A percentile compares a stretch with the other conserved stretches of the same genome.
Conservation (phyloP, 2,113 vertebrate genomes). For the Zapornia atra region DNA sequence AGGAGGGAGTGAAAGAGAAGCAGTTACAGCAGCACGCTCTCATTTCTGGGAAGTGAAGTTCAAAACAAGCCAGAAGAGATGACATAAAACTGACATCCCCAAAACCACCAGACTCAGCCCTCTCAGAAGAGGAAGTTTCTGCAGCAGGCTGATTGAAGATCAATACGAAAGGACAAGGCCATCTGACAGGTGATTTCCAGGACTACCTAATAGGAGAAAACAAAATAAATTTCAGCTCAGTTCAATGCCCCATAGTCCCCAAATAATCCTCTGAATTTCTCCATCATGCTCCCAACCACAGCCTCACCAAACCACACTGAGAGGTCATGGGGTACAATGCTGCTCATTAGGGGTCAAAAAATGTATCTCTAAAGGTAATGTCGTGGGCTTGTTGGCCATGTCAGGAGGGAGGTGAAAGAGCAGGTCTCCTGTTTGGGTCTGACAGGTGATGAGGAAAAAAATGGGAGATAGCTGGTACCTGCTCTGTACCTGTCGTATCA, state of each 20-base stretch:
- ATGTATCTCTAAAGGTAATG: neutral
- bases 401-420: neutral
- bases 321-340: neutral
- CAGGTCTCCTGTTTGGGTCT: neutral
- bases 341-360: neutral
- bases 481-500: neutral
- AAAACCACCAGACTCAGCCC: neutral
- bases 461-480: neutral
- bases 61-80: neutral
- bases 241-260: neutral
- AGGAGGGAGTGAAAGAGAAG: neutral
- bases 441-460: neutral
- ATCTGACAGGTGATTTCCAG: neutral
- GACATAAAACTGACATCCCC: neutral
- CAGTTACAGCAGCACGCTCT: neutral
- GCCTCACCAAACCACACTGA: neutral
- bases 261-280: neutral
- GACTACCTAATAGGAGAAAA: neutral
- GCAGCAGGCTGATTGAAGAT: neutral
- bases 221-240: neutral
- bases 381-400: neutral
- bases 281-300: neutral
- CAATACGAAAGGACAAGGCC: neutral
- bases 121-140: neutral
- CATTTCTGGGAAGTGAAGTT: neutral